A percentile compares a stretch with the other conserved stretches of the same genome.
These are phyloP conservation scores for Sitta europaea DNA, from an alignment of 2,113 vertebrate genomes.

Conservation along the genomic window DNA sequence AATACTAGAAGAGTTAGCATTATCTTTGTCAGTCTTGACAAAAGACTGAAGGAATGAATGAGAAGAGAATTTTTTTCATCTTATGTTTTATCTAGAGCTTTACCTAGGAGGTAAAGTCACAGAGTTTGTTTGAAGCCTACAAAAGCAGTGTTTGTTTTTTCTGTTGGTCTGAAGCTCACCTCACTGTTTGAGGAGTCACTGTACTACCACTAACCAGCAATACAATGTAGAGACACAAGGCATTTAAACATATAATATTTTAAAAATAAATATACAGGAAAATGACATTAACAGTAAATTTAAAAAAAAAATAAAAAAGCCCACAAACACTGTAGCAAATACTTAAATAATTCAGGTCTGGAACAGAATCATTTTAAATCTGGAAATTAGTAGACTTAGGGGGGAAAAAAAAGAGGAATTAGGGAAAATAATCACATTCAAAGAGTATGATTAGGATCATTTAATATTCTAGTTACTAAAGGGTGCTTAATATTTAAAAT, in stretches of 20 bases:
- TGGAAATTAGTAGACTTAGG: neutral
- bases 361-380: neutral
- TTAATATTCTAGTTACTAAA: constrained; percentile 41
- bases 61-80: neutral
- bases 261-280: neutral
- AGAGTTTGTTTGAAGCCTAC: neutral
- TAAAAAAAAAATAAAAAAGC: neutral
- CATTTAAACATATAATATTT: neutral
- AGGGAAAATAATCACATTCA: constrained; percentile 13
- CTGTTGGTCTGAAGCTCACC: neutral
- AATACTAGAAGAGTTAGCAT: neutral
- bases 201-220: neutral
- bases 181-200: neutral
- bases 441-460: constrained; percentile 2
- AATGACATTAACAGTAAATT: neutral
- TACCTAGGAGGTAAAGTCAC: neutral
- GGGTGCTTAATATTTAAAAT: constrained; percentile 56
- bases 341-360: neutral
- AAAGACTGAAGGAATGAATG: neutral
- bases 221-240: neutral
- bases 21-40: neutral
- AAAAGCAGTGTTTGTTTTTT: neutral
- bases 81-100: neutral
- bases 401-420: neutral
- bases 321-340: neutral